A percentile compares a stretch with the other conserved stretches of the same genome.
phyloP scores from a whole-genome alignment of 2,797 vertebrate species.

The Busarellus nigricollis region DNA sequence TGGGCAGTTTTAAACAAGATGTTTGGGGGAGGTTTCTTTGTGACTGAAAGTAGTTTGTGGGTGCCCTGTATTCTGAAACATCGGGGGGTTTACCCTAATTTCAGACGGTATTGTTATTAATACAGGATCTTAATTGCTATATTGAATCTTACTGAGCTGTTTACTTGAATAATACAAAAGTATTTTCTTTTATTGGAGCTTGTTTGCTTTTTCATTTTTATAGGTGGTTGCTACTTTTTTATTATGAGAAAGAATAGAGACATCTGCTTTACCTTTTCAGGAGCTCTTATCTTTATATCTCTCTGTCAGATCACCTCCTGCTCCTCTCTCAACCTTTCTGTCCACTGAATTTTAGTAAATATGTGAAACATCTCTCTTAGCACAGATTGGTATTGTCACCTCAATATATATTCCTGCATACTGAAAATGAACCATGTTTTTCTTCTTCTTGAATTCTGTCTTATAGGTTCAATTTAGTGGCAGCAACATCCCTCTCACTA shows the following conservation, averaged over 20 bases:
- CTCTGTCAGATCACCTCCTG: slow-evolving; percentile 36
- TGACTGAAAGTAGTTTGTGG: not conserved
- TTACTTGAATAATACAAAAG: not conserved
- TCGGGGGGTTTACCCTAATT: not conserved
- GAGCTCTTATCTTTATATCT: slow-evolving; percentile 20
- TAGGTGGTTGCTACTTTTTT: not conserved
- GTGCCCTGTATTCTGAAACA: not conserved
- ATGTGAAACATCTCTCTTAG: slow-evolving; percentile 59
- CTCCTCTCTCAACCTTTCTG: slow-evolving; percentile 46
- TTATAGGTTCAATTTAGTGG: slow-evolving; percentile 13
- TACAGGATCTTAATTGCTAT: not conserved
- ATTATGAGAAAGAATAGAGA: not conserved
- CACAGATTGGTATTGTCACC: slow-evolving; percentile 46
- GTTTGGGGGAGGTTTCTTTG: not conserved
- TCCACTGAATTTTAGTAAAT: slow-evolving; percentile 57
- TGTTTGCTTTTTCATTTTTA: not conserved
- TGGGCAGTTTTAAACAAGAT: not conserved
- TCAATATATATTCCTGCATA: slow-evolving; percentile 35
- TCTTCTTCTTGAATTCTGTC: not conserved
- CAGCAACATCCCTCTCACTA: not conserved
- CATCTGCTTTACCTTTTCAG: slow-evolving; percentile 1
- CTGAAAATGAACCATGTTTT: slow-evolving; percentile 13
- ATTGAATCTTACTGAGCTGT: not conserved
- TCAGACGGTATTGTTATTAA: not conserved
- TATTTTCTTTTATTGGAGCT: not conserved